Base-by-base conservation (phyloP, 2,888 invertebrate species). In the Nemotelus pantherinus region DNA sequence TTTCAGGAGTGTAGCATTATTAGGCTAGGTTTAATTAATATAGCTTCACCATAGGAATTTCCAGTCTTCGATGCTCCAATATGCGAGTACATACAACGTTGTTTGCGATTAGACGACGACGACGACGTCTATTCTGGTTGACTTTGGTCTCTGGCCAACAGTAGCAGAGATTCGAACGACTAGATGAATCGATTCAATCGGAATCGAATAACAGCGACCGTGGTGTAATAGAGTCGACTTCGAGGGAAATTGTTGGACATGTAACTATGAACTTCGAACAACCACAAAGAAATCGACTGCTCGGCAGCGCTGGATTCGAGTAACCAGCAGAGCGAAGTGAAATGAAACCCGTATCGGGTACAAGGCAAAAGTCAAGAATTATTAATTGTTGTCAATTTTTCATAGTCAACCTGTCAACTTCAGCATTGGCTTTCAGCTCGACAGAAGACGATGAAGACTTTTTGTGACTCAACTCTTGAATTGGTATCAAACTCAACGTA, bases 371-470 rank as follows among this genome's bases (percentile, higher is more conserved):
- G 55, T 9, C 55, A 70, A 53, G 53, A 70, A 53, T 55, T 70
- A 70, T 70, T 70, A 70, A 70, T 70, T 55, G 70, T 70, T 70
- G 70, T 70, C 70, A 70, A 70, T 70, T 70, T 70, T 70, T 70
- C 70, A 70, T 70, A 43, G 70, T 70, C 70, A 70, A 70, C 70
- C 70, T 70, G 70, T 70, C 70, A 70, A 70, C 70, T 70, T 70
- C 41, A 41, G 53, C 55, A 70, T 70, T 70, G 70, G 70, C 25
- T 55, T 70, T 43, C 70, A 55, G 47, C 55, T 68, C 25, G 5
- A n/a, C 3, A n/a, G 70, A 53, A 53, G 10, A 43, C 53, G 53
- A 70, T 55, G 70, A 70, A 43, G 55, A 70, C 55, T 70, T 41
- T 47, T 9, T 9, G 48, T 39, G 25, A 10, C 9, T 25, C 25